Percentiles rank a stretch among this genome's conserved stretches.
phyloP scores from a whole-genome alignment of 2,797 vertebrate genomes.

The Emys orbicularis region DNA sequence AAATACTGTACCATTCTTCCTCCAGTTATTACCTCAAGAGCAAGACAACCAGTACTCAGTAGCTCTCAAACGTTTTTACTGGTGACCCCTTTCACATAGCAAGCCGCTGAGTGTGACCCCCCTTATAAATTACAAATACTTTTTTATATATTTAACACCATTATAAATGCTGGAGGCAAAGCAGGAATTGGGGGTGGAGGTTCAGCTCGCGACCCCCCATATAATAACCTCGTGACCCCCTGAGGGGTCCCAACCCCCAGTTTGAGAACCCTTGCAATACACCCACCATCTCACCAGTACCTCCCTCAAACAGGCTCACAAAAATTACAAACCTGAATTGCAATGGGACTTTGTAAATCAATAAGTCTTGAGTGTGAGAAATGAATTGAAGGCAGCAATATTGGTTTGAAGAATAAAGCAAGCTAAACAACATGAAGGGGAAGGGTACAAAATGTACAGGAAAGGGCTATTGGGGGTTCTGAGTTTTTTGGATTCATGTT shows the following conservation, averaged over 20 bases:
- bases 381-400: accelerated
- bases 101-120: no score
- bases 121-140: no score
- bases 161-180: no score
- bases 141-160: no score
- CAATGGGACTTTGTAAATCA: not conserved
- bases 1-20: not conserved
- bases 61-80: no score
- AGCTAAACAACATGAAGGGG: not conserved
- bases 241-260: no score
- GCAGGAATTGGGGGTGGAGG: no score
- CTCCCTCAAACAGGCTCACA: not conserved
- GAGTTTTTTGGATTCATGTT: accelerated
- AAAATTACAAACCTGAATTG: not conserved
- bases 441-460: not conserved
- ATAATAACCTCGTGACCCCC: no score
- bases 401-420: not conserved
- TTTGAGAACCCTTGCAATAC: not conserved
- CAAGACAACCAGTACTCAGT: not conserved
- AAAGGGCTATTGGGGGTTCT: accelerated
- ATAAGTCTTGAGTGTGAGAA: not conserved
- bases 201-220: no score
- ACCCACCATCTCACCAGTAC: not conserved
- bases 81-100: no score
- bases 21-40: not conserved